Evolutionary conservation across 2,113 vertebrate genomes (phyloP), one percentile per base, ranked within the genome.

Genomic region (Eclectus roratus): DNA sequence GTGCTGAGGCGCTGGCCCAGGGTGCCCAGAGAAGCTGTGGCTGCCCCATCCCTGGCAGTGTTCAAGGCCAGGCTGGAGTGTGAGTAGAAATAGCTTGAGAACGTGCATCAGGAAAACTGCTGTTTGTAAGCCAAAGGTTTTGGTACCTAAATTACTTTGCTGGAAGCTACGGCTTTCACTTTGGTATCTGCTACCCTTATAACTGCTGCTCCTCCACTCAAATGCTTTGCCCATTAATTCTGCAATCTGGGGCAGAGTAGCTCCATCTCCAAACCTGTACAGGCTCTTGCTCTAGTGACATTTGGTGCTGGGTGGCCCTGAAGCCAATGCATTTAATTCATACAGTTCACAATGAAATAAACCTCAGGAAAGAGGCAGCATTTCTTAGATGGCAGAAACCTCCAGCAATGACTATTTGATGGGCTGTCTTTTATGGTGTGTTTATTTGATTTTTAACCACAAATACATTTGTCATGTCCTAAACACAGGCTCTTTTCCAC

Each of bases 361-460:
- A 58, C 19, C 46, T 78, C 0, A 41, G 33, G 33, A 31, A 64
- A 61, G 66, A 79, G 21, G 56, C 56, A 16, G 56, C 33, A 24
- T 35, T 80, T 71, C 74, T 71, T 44, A 9, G n/a, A 60, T 24
- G 85, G 56, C 46, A 71, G 56, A 49, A 44, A 47, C 56, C 58
- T 56, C 50, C 49, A 56, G 65, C 47, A 73, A 37, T 11, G 3
- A 58, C 81, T 82, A 5, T 68, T 85, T 50, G 71, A 58, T 64
- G 77, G 77, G 43, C 52, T 89, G 65, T 49, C 46, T 77, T 80
- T 77, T 85, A 85, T 3, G 2, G 69, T 39, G 50, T 60, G 80
- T 89, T 92, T 85, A 85, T 89, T 77, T 68, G 61, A 39, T n/a
- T 72, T 89, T 71, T 64, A 89, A 89, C 77, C 86, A 86, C 71